Conservation (phyloP, 2,888 invertebrate genomes). For the Lithodes maja region DNA sequence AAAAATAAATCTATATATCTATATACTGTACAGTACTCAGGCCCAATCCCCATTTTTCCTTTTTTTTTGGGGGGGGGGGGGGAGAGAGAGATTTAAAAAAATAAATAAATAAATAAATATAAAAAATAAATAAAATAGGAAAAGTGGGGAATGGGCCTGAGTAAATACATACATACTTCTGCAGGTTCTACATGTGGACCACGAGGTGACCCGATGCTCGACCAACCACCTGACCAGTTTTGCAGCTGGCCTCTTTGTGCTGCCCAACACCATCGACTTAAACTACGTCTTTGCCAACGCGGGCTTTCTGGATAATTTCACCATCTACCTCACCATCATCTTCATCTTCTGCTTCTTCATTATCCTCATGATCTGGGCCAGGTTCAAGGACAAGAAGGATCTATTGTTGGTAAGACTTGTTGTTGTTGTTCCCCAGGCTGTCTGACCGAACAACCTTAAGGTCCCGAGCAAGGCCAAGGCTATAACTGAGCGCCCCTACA, state of each 20-base stretch:
- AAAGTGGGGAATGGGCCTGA: neutral
- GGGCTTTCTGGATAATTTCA: constrained; percentile 74
- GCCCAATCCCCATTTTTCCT: no score
- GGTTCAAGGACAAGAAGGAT: no score
- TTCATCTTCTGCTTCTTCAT: constrained; percentile 73
- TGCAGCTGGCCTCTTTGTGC: constrained; percentile 75
- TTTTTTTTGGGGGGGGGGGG: no score
- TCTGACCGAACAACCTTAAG: no score
- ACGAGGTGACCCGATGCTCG: constrained; percentile 65
- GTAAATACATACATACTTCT: no score
- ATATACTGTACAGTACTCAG: no score
- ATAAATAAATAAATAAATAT: neutral
- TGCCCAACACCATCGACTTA: constrained; percentile 77
- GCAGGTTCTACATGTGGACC: constrained; percentile 38
- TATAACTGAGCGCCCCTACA: no score
- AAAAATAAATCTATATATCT: neutral
- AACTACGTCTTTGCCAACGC: constrained; percentile 75
- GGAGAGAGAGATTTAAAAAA: neutral
- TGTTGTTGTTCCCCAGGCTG: no score
- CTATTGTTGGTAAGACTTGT: no score
- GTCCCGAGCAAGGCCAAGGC: no score
- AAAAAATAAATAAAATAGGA: neutral
- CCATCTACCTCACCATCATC: constrained; percentile 74
- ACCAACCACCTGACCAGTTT: constrained; percentile 76
- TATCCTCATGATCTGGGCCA: constrained; percentile 72